Percentiles rank a stretch among this genome's conserved stretches.
These are phyloP conservation scores for Tinea trinotella DNA, from an alignment of 2,888 invertebrate genomes.

Conservation along the genomic window DNA sequence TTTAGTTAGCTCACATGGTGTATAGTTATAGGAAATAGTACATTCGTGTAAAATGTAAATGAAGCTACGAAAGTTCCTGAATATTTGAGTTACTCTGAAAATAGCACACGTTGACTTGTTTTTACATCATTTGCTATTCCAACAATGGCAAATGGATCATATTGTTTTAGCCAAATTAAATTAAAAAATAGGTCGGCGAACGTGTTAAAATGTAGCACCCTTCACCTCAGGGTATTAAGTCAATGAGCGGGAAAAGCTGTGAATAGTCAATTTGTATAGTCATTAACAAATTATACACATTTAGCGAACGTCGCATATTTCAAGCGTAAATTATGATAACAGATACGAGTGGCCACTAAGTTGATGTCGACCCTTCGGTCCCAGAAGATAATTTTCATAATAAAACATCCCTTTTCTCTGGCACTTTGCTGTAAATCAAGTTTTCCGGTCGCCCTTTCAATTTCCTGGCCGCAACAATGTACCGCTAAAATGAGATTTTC, in stretches of 20 bases:
- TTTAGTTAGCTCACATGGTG: too few relatives aligned
- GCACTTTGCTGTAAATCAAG: conserved; percentile 60
- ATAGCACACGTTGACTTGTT: background rate
- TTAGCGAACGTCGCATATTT: conserved; percentile 8
- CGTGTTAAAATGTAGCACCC: background rate
- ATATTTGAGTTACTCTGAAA: background rate
- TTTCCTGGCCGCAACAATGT: conserved; percentile 60
- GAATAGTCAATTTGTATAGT: background rate
- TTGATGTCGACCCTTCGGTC: conserved; percentile 22
- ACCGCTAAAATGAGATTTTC: conserved; percentile 49
- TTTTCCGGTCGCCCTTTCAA: conserved; percentile 59
- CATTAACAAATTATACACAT: conserved; percentile 16
- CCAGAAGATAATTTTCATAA: conserved; percentile 57
- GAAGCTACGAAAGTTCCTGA: too few relatives aligned
- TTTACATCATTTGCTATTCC: background rate
- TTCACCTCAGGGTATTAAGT: background rate
- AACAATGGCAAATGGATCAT: too few relatives aligned
- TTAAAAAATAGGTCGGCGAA: background rate
- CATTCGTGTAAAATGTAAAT: too few relatives aligned
- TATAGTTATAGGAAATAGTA: too few relatives aligned
- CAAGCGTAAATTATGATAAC: conserved; percentile 21
- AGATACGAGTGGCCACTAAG: conserved; percentile 19
- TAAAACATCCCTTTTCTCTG: conserved; percentile 61
- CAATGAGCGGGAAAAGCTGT: conserved; percentile 4
- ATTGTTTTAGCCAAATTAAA: background rate